These are phyloP conservation scores for Amphimedon queenslandica DNA, from an alignment of 37 sponge, comb jelly and placozoan species.

Conservation along the genomic window DNA sequence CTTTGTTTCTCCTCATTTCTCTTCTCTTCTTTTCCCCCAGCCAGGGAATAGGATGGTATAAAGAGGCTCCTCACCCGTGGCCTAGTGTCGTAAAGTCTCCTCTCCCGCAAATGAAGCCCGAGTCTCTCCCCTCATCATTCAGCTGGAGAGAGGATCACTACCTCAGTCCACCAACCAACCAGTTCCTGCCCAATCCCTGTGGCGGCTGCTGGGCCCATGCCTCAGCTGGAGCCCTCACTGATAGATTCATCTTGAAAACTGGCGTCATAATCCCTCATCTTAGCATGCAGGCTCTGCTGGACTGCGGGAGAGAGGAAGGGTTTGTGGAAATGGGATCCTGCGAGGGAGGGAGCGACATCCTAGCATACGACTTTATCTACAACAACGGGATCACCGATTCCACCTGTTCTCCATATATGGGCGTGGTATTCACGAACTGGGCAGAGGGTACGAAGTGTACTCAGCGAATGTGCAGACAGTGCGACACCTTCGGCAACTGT, in stretches of 20 bases:
- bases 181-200: slow-evolving; percentile 72
- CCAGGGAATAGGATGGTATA: slow-evolving; percentile 17
- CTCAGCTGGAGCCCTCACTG: slow-evolving; percentile 63
- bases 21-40: background rate
- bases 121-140: slow-evolving; percentile 37
- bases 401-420: slow-evolving; percentile 71
- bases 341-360: slow-evolving; percentile 50
- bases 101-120: slow-evolving; percentile 22
- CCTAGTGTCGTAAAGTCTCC: slow-evolving; percentile 31
- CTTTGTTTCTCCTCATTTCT: background rate
- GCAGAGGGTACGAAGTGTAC: slow-evolving; percentile 38
- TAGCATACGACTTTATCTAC: slow-evolving; percentile 73
- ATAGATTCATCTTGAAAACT: slow-evolving; percentile 63
- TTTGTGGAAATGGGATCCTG: slow-evolving; percentile 28
- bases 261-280: slow-evolving; percentile 17
- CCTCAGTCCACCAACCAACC: slow-evolving; percentile 59
- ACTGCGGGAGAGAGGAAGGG: slow-evolving; percentile 15
- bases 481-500: slow-evolving; percentile 47
- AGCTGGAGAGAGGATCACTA: slow-evolving; percentile 65
- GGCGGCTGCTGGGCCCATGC: slow-evolving; percentile 86
- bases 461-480: slow-evolving; percentile 59
- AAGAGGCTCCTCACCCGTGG: background rate
- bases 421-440: slow-evolving; percentile 60
- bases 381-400: slow-evolving; percentile 73
- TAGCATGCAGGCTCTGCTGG: slow-evolving; percentile 68